phyloP scores from a whole-genome alignment of 2,113 vertebrate species.

The Sinocyclocheilus anophthalmus region DNA sequence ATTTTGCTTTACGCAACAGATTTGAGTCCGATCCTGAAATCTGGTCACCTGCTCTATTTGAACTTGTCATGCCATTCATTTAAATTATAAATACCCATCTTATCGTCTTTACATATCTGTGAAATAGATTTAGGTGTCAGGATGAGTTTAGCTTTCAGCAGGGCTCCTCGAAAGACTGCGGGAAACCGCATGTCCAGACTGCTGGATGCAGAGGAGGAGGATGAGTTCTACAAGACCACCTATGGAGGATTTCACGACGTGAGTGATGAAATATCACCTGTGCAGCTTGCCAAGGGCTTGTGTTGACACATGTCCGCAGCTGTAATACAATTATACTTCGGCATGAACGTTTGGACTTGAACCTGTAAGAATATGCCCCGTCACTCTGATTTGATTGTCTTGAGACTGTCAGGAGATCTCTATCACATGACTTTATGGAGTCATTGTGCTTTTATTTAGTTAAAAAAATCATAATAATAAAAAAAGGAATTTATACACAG shows the following conservation, averaged over 20 bases:
- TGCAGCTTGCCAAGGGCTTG: background rate
- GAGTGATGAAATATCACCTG: conserved; percentile 49
- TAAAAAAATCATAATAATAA: background rate
- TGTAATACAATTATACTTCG: background rate
- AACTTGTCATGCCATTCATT: background rate
- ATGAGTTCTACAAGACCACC: conserved; percentile 95
- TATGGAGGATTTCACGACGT: conserved; percentile 94
- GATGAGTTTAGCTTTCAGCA: conserved; percentile 83
- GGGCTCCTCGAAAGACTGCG: conserved; percentile 87
- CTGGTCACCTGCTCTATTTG: background rate
- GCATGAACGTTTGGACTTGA: background rate
- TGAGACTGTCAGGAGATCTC: background rate
- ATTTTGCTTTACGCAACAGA: background rate
- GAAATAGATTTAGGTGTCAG: background rate
- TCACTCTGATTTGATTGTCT: background rate
- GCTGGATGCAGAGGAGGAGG: conserved; percentile 90
- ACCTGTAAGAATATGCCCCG: background rate
- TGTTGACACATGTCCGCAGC: background rate
- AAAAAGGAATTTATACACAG: background rate
- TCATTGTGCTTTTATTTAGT: background rate
- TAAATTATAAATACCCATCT: background rate
- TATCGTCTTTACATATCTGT: background rate
- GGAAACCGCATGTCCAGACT: conserved; percentile 91
- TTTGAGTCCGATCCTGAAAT: background rate
- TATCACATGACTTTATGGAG: background rate